Conservation (phyloP, 2,888 invertebrate genomes). For the Lamproptera curius region DNA sequence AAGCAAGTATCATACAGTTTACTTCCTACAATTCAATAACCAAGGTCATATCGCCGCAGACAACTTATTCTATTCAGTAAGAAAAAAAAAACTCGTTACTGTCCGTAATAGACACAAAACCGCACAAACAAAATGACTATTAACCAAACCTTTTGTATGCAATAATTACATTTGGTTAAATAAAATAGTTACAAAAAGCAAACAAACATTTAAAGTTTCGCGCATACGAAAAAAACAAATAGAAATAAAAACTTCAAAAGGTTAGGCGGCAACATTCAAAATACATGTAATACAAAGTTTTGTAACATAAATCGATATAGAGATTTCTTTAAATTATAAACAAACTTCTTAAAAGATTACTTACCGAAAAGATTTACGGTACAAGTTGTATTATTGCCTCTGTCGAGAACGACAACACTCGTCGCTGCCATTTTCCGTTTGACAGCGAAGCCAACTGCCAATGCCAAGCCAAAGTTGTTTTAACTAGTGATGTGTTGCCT, state of each 20-base stretch:
- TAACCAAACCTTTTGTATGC: constrained; percentile 37
- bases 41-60: constrained; percentile 72
- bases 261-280: constrained; percentile 45
- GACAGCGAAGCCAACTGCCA: constrained; percentile 71
- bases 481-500: constrained; percentile 27
- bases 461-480: constrained; percentile 32
- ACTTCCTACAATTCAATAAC: constrained; percentile 78
- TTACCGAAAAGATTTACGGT: constrained; percentile 97
- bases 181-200: constrained; percentile 22
- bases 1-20: constrained; percentile 72
- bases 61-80: constrained; percentile 68
- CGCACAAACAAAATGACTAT: constrained; percentile 28
- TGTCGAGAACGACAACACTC: constrained; percentile 95
- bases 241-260: constrained; percentile 44
- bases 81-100: constrained; percentile 61
- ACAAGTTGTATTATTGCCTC: constrained; percentile 97
- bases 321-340: constrained; percentile 14
- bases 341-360: constrained; percentile 40
- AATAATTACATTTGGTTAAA: constrained; percentile 22
- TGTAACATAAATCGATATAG: constrained; percentile 3
- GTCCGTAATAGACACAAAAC: constrained; percentile 17
- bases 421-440: constrained; percentile 87
- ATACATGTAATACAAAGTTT: constrained; percentile 8
- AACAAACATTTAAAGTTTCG: constrained; percentile 58
- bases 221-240: constrained; percentile 60